Percentiles rank a stretch among this genome's conserved stretches.
Evolutionary conservation across 2,113 vertebrate species (phyloP).

Genomic region (Neopipo cinnamomea): DNA sequence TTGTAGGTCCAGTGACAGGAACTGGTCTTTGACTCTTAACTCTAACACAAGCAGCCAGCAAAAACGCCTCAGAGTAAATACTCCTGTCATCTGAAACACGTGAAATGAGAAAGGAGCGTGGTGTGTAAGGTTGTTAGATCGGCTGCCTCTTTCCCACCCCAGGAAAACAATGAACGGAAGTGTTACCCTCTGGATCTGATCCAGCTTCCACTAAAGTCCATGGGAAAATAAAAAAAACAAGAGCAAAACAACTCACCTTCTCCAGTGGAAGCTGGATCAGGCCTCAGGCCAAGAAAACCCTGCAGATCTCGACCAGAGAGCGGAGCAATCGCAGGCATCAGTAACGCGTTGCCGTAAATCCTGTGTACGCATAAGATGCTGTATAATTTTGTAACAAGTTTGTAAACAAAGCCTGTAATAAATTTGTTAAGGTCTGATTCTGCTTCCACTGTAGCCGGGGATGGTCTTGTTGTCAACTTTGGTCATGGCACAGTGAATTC

Average conservation of each 20-base stretch:
- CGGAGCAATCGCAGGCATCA: background rate
- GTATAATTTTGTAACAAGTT: conserved; percentile 62
- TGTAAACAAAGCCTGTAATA: conserved; percentile 62
- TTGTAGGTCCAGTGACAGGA: background rate
- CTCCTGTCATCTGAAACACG: conserved; percentile 8
- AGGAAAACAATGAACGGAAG: conserved; percentile 40
- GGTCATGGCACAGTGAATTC: background rate
- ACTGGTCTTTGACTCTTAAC: background rate
- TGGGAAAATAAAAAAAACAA: background rate
- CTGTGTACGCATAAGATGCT: conserved; percentile 15
- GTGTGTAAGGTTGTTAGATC: background rate
- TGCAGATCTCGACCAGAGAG: background rate
- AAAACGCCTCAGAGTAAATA: background rate
- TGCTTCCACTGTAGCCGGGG: background rate
- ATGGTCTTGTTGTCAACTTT: conserved; percentile 5
- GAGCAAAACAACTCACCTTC: background rate
- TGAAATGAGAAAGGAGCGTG: background rate
- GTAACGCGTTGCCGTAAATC: background rate
- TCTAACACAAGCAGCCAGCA: background rate
- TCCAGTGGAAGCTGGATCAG: background rate
- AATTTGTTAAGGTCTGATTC: conserved; percentile 49
- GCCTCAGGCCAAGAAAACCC: background rate
- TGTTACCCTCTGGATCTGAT: conserved; percentile 36
- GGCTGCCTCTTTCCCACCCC: conserved; percentile 10
- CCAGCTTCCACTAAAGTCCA: background rate